Evolutionary conservation across 2,797 vertebrate species (phyloP).

Genomic region (Sebastes itinus): DNA sequence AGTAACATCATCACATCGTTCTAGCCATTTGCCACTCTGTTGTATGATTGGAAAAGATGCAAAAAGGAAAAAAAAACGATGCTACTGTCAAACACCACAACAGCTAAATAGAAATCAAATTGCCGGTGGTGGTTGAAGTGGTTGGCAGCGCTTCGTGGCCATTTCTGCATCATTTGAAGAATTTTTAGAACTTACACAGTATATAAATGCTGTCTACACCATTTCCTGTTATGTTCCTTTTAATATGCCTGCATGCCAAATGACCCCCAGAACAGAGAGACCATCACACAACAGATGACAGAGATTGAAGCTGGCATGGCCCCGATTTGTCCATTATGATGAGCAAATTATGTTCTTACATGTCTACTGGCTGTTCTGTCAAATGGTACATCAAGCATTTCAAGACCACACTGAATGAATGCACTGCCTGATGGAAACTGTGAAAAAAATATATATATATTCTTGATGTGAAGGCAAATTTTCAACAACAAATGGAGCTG

Average conservation of each 20-base stretch:
- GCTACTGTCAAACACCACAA: constrained; percentile 36
- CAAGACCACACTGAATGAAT: constrained; percentile 46
- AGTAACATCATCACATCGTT: constrained; percentile 50
- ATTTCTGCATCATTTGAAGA: constrained; percentile 31
- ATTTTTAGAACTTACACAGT: constrained; percentile 23
- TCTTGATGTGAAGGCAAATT: constrained; percentile 6
- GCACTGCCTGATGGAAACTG: constrained; percentile 21
- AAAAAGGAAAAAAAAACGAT: constrained; percentile 11
- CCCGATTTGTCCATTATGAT: constrained; percentile 78
- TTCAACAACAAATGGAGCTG: constrained; percentile 12
- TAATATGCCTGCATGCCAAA: constrained; percentile 55
- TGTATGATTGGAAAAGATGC: constrained; percentile 13
- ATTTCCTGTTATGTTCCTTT: constrained; percentile 48
- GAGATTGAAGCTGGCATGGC: constrained; percentile 76
- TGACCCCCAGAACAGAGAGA: constrained; percentile 64
- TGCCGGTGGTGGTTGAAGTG: constrained; percentile 23
- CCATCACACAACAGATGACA: constrained; percentile 63
- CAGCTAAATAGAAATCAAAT: constrained; percentile 44
- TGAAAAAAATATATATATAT: not conserved
- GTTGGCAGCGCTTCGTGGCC: constrained; percentile 4
- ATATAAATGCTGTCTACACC: constrained; percentile 21
- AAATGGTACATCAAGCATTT: constrained; percentile 67
- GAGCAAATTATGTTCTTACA: constrained; percentile 76
- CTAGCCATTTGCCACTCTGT: constrained; percentile 27
- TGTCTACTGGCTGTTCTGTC: constrained; percentile 76